Conservation (phyloP, 2,888 invertebrate genomes). For the Phragmatobia fuliginosa region DNA sequence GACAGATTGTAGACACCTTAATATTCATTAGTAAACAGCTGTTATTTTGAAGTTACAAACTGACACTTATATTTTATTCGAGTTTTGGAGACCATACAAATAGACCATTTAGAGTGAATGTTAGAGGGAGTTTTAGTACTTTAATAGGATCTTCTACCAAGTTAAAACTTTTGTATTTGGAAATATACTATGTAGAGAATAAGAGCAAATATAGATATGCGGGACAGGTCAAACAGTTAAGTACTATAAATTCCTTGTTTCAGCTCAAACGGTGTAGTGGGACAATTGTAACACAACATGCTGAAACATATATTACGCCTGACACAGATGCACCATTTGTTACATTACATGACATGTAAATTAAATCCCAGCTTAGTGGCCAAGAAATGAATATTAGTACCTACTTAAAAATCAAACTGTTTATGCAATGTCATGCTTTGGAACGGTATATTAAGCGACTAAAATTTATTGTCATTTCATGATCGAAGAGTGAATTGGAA, state of each 20-base stretch:
- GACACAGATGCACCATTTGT: background rate
- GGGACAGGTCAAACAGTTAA: background rate
- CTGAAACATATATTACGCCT: background rate
- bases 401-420: slow-evolving; percentile 6
- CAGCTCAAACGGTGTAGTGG: background rate
- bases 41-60: no score
- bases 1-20: no score
- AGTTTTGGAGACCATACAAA: background rate
- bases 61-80: no score
- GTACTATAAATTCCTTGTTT: background rate
- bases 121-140: no score
- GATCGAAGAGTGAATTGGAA: background rate
- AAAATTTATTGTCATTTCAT: background rate
- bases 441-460: background rate
- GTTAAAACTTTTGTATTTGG: no score
- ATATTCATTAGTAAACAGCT: no score
- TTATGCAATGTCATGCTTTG: slow-evolving; percentile 15
- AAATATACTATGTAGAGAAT: no score
- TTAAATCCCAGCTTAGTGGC: slow-evolving; percentile 7
- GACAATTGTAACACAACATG: background rate
- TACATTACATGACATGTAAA: slow-evolving; percentile 15
- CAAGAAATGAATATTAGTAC: slow-evolving; percentile 11
- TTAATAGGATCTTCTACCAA: no score
- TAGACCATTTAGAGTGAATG: no score
- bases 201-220: background rate